phyloP scores from a whole-genome alignment of 2,113 vertebrate species.

The Psophia crepitans region DNA sequence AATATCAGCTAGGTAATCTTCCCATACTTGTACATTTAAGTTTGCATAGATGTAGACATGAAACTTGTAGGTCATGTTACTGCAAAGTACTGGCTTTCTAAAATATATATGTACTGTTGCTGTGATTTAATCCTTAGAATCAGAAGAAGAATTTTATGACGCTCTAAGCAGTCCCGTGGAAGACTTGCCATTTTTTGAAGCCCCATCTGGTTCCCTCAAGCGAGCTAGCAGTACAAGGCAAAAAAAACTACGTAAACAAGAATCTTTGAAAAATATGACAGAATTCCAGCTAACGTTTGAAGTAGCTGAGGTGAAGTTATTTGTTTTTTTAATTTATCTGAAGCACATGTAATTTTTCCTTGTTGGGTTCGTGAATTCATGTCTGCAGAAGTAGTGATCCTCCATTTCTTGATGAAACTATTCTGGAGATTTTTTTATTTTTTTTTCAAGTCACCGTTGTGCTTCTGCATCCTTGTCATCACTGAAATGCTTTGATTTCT shows the following conservation, averaged over 20 bases:
- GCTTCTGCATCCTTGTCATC: background rate
- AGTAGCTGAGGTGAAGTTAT: constrained; percentile 83
- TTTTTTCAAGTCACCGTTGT: background rate
- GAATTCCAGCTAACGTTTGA: constrained; percentile 86
- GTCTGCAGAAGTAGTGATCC: background rate
- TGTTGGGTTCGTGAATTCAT: background rate
- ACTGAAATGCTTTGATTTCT: background rate
- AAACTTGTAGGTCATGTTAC: background rate
- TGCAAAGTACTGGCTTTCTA: background rate
- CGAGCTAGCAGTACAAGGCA: constrained; percentile 47
- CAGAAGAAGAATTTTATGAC: constrained; percentile 95
- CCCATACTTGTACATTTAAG: background rate
- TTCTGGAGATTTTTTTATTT: background rate
- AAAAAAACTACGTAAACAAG: constrained; percentile 73
- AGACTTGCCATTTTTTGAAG: constrained; percentile 79
- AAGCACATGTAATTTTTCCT: background rate
- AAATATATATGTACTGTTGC: background rate
- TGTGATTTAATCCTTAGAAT: constrained; percentile 73
- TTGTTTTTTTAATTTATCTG: background rate
- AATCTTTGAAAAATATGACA: constrained; percentile 87
- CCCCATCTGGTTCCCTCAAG: constrained; percentile 59
- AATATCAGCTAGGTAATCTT: background rate
- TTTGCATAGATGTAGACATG: background rate
- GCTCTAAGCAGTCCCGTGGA: constrained; percentile 89
- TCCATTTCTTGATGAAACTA: background rate